Percentiles rank a stretch among this genome's conserved stretches.
Conservation (phyloP, 2,113 vertebrate genomes). For the Athene cunicularia region DNA sequence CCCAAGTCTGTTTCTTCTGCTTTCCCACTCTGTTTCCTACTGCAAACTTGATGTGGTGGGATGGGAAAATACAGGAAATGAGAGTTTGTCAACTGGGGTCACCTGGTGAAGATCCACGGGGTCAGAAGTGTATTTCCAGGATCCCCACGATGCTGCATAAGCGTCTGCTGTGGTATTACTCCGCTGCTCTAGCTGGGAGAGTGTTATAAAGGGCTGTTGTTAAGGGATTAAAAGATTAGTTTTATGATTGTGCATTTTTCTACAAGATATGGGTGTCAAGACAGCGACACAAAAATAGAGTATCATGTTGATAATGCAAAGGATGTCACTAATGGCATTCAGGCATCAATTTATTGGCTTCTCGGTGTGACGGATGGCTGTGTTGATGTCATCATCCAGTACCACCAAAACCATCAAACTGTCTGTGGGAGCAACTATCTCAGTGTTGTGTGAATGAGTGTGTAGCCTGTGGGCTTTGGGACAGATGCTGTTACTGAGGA, state of each 20-base stretch:
- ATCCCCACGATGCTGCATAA: too few species aligned
- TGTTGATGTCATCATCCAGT: background rate
- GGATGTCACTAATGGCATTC: background rate
- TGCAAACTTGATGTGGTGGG: background rate
- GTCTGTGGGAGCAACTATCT: background rate
- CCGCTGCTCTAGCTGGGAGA: background rate
- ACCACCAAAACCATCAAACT: background rate
- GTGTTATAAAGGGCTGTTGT: background rate
- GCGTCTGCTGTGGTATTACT: too few species aligned
- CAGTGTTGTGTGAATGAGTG: background rate
- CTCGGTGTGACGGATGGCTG: background rate
- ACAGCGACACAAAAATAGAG: background rate
- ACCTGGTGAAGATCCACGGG: background rate
- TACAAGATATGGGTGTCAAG: background rate
- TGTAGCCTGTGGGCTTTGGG: background rate
- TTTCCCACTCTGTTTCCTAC: background rate
- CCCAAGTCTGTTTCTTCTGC: background rate
- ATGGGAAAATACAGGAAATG: background rate
- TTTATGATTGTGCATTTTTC: background rate
- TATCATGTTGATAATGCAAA: background rate
- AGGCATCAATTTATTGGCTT: background rate
- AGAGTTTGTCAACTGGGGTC: background rate
- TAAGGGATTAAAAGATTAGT: background rate
- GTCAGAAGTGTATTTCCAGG: background rate
- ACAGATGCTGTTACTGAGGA: background rate